phyloP scores from a whole-genome alignment of 2,797 vertebrate species.

The Somateria mollissima region DNA sequence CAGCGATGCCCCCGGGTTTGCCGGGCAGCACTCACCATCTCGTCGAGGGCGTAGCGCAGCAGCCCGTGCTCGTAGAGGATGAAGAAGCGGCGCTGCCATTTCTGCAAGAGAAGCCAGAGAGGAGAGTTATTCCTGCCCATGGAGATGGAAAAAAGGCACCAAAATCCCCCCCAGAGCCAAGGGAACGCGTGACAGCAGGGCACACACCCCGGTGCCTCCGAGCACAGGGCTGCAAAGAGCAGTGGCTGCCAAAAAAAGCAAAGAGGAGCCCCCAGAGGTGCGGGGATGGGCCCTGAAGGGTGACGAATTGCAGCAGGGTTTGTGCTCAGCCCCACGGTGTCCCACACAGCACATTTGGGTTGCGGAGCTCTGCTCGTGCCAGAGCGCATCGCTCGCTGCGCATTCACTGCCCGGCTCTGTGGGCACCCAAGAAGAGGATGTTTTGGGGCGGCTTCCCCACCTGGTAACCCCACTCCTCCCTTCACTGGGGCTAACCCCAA shows the following conservation, averaged over 20 bases:
- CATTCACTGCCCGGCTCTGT: neutral
- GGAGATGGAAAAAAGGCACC: neutral
- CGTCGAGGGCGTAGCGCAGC: slow-evolving; percentile 94
- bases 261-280: rapidly evolving
- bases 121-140: rapidly evolving
- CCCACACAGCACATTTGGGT: neutral
- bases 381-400: rapidly evolving
- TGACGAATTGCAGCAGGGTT: neutral
- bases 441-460: neutral
- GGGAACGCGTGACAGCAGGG: neutral
- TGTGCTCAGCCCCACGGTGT: neutral
- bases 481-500: neutral
- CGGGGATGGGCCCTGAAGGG: rapidly evolving
- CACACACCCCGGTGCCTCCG: too few species aligned
- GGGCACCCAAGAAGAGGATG: neutral
- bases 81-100: slow-evolving; percentile 99
- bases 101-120: slow-evolving; percentile 78
- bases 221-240: neutral
- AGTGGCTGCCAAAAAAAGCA: neutral
- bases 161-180: rapidly evolving
- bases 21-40: slow-evolving; percentile 87
- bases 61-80: slow-evolving; percentile 96
- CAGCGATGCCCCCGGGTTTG: neutral
- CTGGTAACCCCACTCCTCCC: neutral
- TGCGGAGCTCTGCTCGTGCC: neutral